Conservation (phyloP, 2,888 invertebrate species). For the Rhyacophila evoluta region DNA sequence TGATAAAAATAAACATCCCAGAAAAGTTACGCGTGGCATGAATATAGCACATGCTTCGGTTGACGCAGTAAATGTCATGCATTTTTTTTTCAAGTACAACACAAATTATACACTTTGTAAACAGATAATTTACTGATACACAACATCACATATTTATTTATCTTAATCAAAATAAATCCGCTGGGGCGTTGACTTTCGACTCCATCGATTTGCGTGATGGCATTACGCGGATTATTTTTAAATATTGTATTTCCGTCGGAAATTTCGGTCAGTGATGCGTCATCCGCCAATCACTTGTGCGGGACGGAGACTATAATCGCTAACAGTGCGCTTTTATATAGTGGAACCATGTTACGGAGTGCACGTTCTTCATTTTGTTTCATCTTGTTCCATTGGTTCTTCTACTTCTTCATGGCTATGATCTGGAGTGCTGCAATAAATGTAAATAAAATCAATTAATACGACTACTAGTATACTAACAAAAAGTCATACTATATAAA, state of each 20-base stretch:
- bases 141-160: constrained; percentile 47
- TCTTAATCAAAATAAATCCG: constrained; percentile 34
- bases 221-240: neutral
- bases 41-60: constrained; percentile 33
- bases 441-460: constrained; percentile 37
- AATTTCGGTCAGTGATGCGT: constrained; percentile 20
- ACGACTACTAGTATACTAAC: too few relatives aligned
- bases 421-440: constrained; percentile 68
- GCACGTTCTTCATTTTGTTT: constrained; percentile 73
- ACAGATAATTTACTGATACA: neutral
- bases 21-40: constrained; percentile 30
- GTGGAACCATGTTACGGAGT: constrained; percentile 16
- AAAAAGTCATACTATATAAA: too few relatives aligned
- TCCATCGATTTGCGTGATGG: neutral
- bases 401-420: constrained; percentile 79
- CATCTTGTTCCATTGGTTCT: constrained; percentile 89
- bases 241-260: constrained; percentile 4
- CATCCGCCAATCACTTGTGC: neutral
- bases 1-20: constrained; percentile 34
- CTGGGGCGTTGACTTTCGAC: neutral
- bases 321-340: constrained; percentile 4
- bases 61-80: constrained; percentile 36
- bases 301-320: neutral
- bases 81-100: constrained; percentile 41
- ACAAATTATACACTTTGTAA: constrained; percentile 29